phyloP scores from a whole-genome alignment of 2,888 invertebrate species.

The Erebia epiphron region DNA sequence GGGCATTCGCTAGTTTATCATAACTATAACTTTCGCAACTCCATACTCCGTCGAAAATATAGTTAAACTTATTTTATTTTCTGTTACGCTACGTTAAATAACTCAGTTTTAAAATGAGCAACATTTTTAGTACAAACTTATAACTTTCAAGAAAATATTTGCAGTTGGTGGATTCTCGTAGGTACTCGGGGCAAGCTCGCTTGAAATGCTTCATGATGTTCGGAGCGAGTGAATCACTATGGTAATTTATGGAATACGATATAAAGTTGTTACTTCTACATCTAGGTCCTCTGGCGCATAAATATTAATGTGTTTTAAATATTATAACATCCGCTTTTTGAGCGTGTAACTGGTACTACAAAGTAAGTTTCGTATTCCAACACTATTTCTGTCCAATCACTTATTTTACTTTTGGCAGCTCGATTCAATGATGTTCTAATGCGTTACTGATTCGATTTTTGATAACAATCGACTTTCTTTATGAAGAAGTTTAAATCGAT shows the following conservation, averaged over 20 bases:
- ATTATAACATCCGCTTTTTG: background rate
- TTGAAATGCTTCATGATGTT: conserved; percentile 23
- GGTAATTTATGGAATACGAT: conserved; percentile 37
- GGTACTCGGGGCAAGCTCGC: conserved; percentile 2
- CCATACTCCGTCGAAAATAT: background rate
- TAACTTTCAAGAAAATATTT: conserved; percentile 18
- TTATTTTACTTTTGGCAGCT: too few species aligned
- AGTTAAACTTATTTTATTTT: background rate
- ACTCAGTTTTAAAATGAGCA: conserved; percentile 7
- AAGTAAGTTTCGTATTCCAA: too few species aligned
- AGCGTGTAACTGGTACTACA: background rate
- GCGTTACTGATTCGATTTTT: too few species aligned
- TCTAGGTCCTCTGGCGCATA: conserved; percentile 16
- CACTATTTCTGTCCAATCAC: too few species aligned
- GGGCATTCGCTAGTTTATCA: too few species aligned
- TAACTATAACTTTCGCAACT: background rate
- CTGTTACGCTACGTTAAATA: background rate
- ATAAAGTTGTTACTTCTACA: conserved; percentile 28
- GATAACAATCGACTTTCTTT: too few species aligned
- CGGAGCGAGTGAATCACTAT: conserved; percentile 27
- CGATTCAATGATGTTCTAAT: too few species aligned
- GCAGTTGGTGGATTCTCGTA: background rate
- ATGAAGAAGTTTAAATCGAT: too few species aligned
- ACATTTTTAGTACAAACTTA: conserved; percentile 11
- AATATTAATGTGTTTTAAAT: conserved; percentile 29